Conservation (phyloP, 2,797 vertebrate species). For the Mastacembelus armatus region DNA sequence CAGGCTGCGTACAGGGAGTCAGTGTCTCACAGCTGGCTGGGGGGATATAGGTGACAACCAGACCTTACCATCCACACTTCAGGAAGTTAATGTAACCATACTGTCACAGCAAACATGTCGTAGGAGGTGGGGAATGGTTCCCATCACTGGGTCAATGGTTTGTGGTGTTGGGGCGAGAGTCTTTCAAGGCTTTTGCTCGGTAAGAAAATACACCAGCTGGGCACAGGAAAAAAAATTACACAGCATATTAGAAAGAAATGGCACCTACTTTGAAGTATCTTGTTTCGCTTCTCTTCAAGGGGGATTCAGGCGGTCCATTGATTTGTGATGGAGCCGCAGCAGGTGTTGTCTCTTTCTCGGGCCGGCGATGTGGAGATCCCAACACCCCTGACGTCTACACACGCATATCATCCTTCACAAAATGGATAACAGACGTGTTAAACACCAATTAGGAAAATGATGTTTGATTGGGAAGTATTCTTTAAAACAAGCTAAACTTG, state of each 20-base stretch:
- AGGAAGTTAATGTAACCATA: constrained; percentile 76
- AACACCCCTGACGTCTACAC: constrained; percentile 84
- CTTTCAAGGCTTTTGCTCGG: constrained; percentile 76
- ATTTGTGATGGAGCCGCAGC: constrained; percentile 77
- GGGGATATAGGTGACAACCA: constrained; percentile 68
- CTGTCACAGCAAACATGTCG: constrained; percentile 40
- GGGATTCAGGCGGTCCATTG: constrained; percentile 84
- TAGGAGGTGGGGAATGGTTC: constrained; percentile 37
- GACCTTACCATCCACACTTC: constrained; percentile 66
- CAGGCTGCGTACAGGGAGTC: neutral
- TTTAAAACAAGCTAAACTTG: too few relatives aligned
- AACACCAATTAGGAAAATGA: constrained; percentile 30
- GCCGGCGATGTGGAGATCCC: constrained; percentile 76
- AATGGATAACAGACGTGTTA: constrained; percentile 78
- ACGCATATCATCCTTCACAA: constrained; percentile 65
- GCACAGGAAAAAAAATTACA: neutral
- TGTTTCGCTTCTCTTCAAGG: constrained; percentile 60
- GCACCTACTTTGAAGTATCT: neutral
- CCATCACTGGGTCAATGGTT: constrained; percentile 62
- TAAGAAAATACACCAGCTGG: constrained; percentile 31
- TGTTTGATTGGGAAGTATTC: neutral
- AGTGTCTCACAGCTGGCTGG: constrained; percentile 78
- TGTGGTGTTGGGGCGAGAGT: constrained; percentile 45
- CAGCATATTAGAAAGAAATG: neutral
- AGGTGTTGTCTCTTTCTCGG: constrained; percentile 83